A percentile compares a stretch with the other conserved stretches of the same genome.
Conservation (phyloP, 2,888 invertebrate genomes). For the Incurvaria masculella region DNA sequence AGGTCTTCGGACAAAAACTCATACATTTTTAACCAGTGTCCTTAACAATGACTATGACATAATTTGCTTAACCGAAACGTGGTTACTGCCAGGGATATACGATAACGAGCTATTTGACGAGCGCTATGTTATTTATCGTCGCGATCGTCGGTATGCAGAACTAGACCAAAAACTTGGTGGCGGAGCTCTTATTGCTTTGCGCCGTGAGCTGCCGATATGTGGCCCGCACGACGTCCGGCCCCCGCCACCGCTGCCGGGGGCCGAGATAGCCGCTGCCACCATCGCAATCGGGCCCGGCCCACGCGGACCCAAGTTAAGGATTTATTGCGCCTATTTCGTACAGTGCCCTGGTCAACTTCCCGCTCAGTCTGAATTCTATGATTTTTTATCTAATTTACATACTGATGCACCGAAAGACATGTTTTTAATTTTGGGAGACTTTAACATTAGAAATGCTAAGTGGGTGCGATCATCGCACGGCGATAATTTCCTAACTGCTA, state of each 20-base stretch:
- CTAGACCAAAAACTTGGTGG: background rate
- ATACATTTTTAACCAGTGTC: background rate
- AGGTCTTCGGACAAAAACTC: background rate
- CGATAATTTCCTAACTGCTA: too few species aligned
- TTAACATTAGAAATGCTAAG: too few species aligned
- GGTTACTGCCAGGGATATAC: background rate
- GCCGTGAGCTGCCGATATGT: background rate
- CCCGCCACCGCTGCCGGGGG: background rate
- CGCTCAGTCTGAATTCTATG: background rate
- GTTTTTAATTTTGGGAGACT: too few species aligned
- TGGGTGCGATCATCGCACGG: too few species aligned
- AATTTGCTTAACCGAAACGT: background rate
- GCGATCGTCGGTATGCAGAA: background rate
- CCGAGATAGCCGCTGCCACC: background rate
- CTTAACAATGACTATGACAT: background rate
- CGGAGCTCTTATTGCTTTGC: background rate
- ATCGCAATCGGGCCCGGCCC: background rate
- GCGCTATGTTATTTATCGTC: background rate
- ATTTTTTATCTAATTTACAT: background rate
- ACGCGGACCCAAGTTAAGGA: background rate
- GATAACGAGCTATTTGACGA: background rate
- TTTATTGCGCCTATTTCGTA: background rate
- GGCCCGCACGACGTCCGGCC: background rate
- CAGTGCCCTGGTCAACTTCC: background rate
- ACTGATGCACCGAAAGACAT: too few species aligned